A percentile compares a stretch with the other conserved stretches of the same genome.
phyloP scores from a whole-genome alignment of 2,888 invertebrate genomes.

The Rhyacophila evoluta region DNA sequence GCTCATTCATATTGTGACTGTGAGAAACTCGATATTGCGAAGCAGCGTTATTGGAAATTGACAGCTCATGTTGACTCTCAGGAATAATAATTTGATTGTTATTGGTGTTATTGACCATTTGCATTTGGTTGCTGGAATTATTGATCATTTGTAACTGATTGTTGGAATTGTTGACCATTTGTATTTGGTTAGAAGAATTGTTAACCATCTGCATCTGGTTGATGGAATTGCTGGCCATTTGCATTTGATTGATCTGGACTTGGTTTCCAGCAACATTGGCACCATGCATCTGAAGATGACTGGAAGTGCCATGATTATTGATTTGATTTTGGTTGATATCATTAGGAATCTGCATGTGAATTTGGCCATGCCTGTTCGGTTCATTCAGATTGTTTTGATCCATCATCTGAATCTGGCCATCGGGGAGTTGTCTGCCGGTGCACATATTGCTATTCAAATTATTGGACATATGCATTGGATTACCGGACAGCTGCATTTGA shows the following conservation, averaged over 20 bases:
- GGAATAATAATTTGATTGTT: constrained; percentile 37
- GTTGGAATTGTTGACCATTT: constrained; percentile 30
- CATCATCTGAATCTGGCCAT: constrained; percentile 62
- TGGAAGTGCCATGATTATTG: constrained; percentile 63
- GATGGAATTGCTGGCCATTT: not conserved
- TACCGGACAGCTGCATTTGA: constrained; percentile 37
- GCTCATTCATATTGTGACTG: constrained; percentile 63
- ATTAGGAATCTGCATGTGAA: constrained; percentile 64
- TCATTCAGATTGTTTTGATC: constrained; percentile 59
- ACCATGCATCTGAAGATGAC: constrained; percentile 36
- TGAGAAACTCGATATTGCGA: constrained; percentile 62
- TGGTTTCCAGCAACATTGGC: constrained; percentile 40
- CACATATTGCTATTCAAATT: constrained; percentile 28
- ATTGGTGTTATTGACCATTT: constrained; percentile 29
- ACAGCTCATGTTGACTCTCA: constrained; percentile 44
- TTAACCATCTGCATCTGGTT: constrained; percentile 11
- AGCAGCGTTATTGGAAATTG: constrained; percentile 58
- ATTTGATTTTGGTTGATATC: constrained; percentile 66
- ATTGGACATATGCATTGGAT: constrained; percentile 41
- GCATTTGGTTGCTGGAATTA: constrained; percentile 32
- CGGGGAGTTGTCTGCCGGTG: constrained; percentile 44
- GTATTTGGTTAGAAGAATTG: constrained; percentile 31
- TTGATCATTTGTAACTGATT: constrained; percentile 31
- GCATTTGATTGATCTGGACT: constrained; percentile 56
- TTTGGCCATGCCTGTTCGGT: constrained; percentile 58